Base-by-base conservation (phyloP, 1,140 invertebrate species). In the Mesaphorura yosii region DNA sequence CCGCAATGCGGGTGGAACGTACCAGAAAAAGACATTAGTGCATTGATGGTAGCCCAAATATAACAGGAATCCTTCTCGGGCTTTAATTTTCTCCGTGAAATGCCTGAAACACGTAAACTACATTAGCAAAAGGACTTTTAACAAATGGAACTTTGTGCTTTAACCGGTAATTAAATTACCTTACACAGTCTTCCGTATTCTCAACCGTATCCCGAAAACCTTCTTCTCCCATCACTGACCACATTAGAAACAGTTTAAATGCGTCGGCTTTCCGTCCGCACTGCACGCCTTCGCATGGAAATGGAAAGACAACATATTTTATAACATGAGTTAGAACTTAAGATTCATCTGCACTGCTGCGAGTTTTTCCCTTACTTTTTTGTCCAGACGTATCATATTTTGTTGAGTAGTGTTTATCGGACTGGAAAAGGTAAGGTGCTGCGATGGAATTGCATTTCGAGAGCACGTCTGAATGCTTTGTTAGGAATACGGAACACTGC, bases 181-280 rank as follows among this genome's bases (percentile, higher is more conserved):
- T 69, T 0, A 79, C 73, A 31, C 73, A 71, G 1, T 73, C 66
- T 68, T 86, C 79, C 0, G 78, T 75, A 29, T 76, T 72, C 46
- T 88, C 81, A 0, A 84, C 73, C 0, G 78, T 69, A 1, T 65
- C 55, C 50, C 67, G 67, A 4, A 86, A 71, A 0, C 77, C 76
- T 1, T 64, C 63, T 20, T 78, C 76, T 0, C 85, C 84, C 2
- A 82, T 73, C 1, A 82, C 82, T 67, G 85, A 84, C 80, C 91
- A 89, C 82, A 92, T 88, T 28, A 92, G 68, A 90, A 90, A 96
- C 10, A 95, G 72, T 70, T 95, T 95, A 60, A 93, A 82, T 1
- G 86, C 82, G 68, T 96, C 91, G 51, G 88, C 84, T 71, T 93
- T 91, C 29, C 91, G 75, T 2, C 91, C 91, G 67, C 91, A 96